Base-by-base conservation (phyloP, 1,140 invertebrate species). In the Bombus soroeensis region DNA sequence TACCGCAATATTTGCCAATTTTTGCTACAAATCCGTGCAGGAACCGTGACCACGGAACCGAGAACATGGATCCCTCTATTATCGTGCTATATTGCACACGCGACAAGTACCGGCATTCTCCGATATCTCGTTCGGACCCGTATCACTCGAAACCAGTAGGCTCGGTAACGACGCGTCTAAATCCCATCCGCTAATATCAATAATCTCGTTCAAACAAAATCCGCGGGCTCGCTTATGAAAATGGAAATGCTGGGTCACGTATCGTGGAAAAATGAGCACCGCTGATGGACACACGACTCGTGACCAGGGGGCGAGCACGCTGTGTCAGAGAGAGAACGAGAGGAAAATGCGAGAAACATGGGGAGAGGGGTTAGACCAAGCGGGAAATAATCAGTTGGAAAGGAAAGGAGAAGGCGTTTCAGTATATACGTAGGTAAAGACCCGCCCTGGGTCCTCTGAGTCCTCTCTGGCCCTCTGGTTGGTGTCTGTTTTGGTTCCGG, bases 201-300 rank as follows among this genome's bases (percentile, higher is more conserved):
- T 73, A n/a, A 39, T 62, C 62, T n/a, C 28, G 28, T 41, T 10
- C 13, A 32, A 74, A 53, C 43, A 8, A 39, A 74, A 74, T 41
- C 28, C 25, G 41, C 6, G 15, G 9, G 32, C 3, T 25, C 12
- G 47, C 5, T 53, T 53, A 53, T 8, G 18, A 18, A 53, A 53
- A 53, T 53, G 47, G 15, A 28, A 53, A n/a, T 37, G 32, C 32
- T 15, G n/a, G 41, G 43, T 74, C 64, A 37, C 47, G 59, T 76
- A 28, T 22, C 32, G 41, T 37, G 41, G 47, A 72, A 57, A 71
- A 86, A 86, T 90, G 91, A 90, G 90, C 81, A 85, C 81, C 91
- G 80, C 88, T 91, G 90, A 81, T 59, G 75, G 88, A 89, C 77
- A 83, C 82, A 75, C 64, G 82, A 91, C 87, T 86, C 87, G 57